Base-by-base conservation (phyloP, 1,140 invertebrate genomes). In the Zophobas morio region DNA sequence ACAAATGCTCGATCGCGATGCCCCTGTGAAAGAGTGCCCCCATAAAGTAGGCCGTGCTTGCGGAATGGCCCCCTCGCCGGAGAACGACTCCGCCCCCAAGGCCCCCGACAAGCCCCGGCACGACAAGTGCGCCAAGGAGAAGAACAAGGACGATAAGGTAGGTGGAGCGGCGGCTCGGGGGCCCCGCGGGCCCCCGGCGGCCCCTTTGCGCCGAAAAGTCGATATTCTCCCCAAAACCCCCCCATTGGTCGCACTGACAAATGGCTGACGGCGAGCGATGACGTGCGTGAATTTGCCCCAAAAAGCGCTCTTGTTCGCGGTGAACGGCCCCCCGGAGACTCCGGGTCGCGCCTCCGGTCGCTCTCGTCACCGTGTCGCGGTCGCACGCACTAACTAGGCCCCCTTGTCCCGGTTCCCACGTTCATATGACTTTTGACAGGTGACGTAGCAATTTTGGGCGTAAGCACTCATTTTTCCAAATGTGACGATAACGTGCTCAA, bases 71-170 rank as follows among this genome's bases (percentile, higher is more conserved):
- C 90, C 91, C 89, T 90, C 90, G 87, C 91, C 91, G 86, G 90
- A 92, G 85, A 89, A 92, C 87, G 90, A 91, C 87, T 91, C 90
- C 87, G 90, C 91, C 88, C 90, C 91, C 57, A 90, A 91, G 87
- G 90, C 91, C 79, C 90, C 90, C 82, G 90, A 92, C 88, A 91
- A 91, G 89, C 60, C 88, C 80, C 85, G 84, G 87, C 74, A 87
- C 82, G 90, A 92, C 88, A 91, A 91, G 89, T 39, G 88, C 80
- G 85, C 84, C 54, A 83, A 81, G 39, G 78, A 80, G 35, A 75
- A 78, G 4, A 77, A 79, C 39, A 79, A 81, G 71, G 81, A 81
- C 77, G 80, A 82, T 60, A 81, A 83, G 73, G 82, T 83, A 76
- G 73, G 76, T 80, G n/a, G n/a, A n/a, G n/a, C n/a, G n/a, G n/a